Base-by-base conservation (phyloP, 2,797 vertebrate genomes). In the Hozukius guyotensis region DNA sequence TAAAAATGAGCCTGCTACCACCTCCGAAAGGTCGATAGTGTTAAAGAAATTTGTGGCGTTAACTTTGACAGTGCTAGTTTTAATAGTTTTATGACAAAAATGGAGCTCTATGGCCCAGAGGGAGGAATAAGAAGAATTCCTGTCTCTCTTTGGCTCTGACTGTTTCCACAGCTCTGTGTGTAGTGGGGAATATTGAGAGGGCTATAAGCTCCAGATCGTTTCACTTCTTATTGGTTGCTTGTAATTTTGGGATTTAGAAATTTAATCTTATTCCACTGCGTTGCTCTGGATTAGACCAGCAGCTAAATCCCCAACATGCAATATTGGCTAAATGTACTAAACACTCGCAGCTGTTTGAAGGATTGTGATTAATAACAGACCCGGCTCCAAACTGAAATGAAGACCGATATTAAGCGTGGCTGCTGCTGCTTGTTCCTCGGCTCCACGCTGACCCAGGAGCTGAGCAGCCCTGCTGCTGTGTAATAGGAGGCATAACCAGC, bases 401-500 rank as follows among this genome's bases (percentile, higher is more conserved):
- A 79, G 68, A 60, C 77, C 52, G 65, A 38, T 81, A 75, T 84
- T 81, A 77, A 14, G 38, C 4, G 52, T 5, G 49, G 55, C 69
- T 74, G 69, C 38, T 64, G 70, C 49, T 67, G 72, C 68, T 67
- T 31, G 77, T 81, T 42, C 46, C 77, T 76, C 62, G 31, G 79
- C 60, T 86, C 55, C 55, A 42, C 59, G 68, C n/a, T 74, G 77
- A 85, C 83, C 83, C 59, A 56, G 71, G 59, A 73, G 69, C 72
- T 38, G 55, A 78, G 64, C 76, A 46, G 42, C 63, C 46, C 55
- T 65, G 78, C 61, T 36, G n/a, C 77, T 81, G 52, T 72, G 46
- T 81, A 88, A 78, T 32, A 73, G 72, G 77, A 59, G 65, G 46
- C 79, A 74, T 83, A 89, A 83, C 74, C 88, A 84, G 84, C 87